These are phyloP conservation scores for Dermatemys mawii DNA, from an alignment of 2,113 vertebrate species.

Conservation along the genomic window DNA sequence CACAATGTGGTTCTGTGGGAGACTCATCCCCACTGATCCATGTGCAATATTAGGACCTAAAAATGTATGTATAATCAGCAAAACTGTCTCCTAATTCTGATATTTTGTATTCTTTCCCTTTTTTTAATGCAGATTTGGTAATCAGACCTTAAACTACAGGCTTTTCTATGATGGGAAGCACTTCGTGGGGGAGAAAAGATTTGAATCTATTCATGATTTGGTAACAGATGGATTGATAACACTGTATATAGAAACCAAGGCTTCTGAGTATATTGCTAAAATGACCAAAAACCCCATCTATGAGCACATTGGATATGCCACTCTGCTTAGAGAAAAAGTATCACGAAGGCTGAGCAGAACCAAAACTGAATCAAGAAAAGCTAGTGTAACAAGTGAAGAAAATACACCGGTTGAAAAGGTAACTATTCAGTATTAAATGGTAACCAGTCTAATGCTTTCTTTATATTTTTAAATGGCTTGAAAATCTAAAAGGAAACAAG, in stretches of 20 bases:
- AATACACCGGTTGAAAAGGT: slow-evolving; percentile 86
- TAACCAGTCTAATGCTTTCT: not conserved
- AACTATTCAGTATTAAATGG: slow-evolving; percentile 49
- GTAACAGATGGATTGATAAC: slow-evolving; percentile 98
- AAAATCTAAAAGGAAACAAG: not conserved
- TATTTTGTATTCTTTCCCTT: not conserved
- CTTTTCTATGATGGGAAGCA: slow-evolving; percentile 98
- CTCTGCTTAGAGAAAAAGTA: slow-evolving; percentile 93
- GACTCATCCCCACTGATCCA: not conserved
- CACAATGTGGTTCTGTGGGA: not conserved
- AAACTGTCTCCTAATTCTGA: not conserved
- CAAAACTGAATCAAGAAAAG: slow-evolving; percentile 86
- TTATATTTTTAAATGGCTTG: not conserved
- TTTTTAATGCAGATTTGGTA: slow-evolving; percentile 86
- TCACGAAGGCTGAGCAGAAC: slow-evolving; percentile 87
- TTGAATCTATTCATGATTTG: slow-evolving; percentile 96
- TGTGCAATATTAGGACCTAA: not conserved
- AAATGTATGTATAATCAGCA: accelerated
- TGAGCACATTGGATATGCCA: slow-evolving; percentile 93
- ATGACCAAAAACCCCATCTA: slow-evolving; percentile 99
- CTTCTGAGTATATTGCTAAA: slow-evolving; percentile 97
- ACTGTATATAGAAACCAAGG: slow-evolving; percentile 97
- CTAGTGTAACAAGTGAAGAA: slow-evolving; percentile 88
- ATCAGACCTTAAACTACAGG: slow-evolving; percentile 96
- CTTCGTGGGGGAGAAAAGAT: slow-evolving; percentile 97